A percentile compares a stretch with the other conserved stretches of the same genome.
Conservation (phyloP, 2,797 vertebrate species). For the Oophaga sylvatica region DNA sequence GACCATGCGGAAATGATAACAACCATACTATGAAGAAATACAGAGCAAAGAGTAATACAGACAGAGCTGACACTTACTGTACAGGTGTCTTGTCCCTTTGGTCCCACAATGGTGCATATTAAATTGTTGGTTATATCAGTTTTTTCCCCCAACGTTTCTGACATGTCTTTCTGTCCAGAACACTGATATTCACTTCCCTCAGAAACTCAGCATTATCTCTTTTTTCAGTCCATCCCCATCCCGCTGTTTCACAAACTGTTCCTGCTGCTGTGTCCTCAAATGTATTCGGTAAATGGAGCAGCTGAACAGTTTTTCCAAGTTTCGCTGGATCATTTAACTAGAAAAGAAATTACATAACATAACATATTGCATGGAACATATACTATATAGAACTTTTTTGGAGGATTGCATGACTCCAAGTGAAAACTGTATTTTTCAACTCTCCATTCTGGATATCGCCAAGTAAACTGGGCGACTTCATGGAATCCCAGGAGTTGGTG, state of each 20-base stretch:
- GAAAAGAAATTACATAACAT: not conserved
- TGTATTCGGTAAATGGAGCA: conserved; percentile 25
- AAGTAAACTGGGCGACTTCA: too few relatives aligned
- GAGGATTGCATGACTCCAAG: too few relatives aligned
- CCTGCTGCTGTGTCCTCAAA: conserved; percentile 20
- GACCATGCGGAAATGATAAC: too few relatives aligned
- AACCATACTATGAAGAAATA: not conserved
- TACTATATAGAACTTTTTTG: not conserved
- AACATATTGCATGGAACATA: not conserved
- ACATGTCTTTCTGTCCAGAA: conserved; percentile 36
- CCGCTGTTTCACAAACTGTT: conserved; percentile 40
- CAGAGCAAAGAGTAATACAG: not conserved
- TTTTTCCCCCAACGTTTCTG: conserved; percentile 41
- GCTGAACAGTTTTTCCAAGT: conserved; percentile 18
- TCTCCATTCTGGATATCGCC: too few relatives aligned
- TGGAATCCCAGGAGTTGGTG: too few relatives aligned
- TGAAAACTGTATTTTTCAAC: too few relatives aligned
- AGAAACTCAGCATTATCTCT: not conserved
- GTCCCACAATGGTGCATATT: conserved; percentile 68
- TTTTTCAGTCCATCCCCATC: conserved; percentile 33
- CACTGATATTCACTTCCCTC: conserved; percentile 42
- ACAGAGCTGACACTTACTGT: conserved; percentile 65
- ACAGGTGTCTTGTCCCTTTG: conserved; percentile 68
- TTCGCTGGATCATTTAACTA: conserved; percentile 22
- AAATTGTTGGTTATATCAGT: conserved; percentile 67